Evolutionary conservation across 2,888 invertebrate species (phyloP).

Genomic region (Tetragonula carbonaria): DNA sequence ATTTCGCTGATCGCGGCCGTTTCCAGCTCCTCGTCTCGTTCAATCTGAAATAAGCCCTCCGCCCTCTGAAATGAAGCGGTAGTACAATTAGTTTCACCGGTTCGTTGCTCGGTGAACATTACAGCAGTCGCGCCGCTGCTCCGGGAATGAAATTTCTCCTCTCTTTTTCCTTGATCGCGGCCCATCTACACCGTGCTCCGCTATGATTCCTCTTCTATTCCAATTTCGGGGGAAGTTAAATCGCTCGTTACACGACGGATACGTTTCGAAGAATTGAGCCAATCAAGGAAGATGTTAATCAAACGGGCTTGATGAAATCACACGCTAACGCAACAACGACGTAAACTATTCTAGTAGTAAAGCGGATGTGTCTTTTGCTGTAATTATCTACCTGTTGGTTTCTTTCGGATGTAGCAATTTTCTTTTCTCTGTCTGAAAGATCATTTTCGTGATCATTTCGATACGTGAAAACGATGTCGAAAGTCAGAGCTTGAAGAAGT

Average conservation of each 20-base stretch:
- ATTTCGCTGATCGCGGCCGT: slow-evolving; percentile 77
- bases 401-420: too few species aligned
- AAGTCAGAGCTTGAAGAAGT: neutral
- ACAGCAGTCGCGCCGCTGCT: slow-evolving; percentile 52
- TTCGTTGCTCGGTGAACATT: slow-evolving; percentile 63
- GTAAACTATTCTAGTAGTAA: too few species aligned
- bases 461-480: neutral
- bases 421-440: too few species aligned
- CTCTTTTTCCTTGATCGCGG: neutral
- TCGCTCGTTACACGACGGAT: slow-evolving; percentile 1
- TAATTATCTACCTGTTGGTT: too few species aligned
- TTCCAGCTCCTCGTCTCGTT: slow-evolving; percentile 72
- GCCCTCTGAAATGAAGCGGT: slow-evolving; percentile 31
- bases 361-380: too few species aligned
- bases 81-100: slow-evolving; percentile 75
- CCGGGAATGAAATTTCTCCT: slow-evolving; percentile 36
- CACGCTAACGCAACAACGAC: too few species aligned
- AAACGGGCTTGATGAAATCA: neutral
- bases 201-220: slow-evolving; percentile 18
- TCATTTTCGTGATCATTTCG: neutral
- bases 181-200: neutral
- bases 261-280: neutral
- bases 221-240: slow-evolving; percentile 32
- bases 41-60: slow-evolving; percentile 72
- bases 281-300: neutral